Conservation (phyloP, 1,140 invertebrate species). For the Holotrichia oblita region DNA sequence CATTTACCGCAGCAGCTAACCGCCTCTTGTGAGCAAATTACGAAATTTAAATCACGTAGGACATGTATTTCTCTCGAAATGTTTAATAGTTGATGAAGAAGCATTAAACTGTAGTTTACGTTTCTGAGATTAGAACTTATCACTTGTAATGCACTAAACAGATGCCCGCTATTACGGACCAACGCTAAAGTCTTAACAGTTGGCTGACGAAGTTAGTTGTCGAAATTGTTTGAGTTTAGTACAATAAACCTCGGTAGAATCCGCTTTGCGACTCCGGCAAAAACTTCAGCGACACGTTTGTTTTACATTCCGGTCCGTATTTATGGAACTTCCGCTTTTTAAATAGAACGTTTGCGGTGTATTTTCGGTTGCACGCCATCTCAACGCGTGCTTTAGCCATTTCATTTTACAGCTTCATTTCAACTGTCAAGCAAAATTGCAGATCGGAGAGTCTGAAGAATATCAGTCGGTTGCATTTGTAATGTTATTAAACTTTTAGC, state of each 20-base stretch:
- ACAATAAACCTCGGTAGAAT: constrained; percentile 28
- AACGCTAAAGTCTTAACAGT: constrained; percentile 16
- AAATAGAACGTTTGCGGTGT: neutral
- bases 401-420: neutral
- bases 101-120: constrained; percentile 24
- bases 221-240: constrained; percentile 4
- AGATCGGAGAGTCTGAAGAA: neutral
- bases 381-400: neutral
- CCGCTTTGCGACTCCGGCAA: constrained; percentile 9
- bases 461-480: neutral
- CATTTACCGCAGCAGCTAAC: neutral
- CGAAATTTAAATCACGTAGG: neutral
- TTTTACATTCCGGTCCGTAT: neutral
- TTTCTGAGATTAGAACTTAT: constrained; percentile 32
- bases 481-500: neutral
- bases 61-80: neutral
- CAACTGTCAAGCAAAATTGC: neutral
- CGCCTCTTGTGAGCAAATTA: neutral
- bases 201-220: constrained; percentile 11
- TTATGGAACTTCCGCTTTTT: constrained; percentile 27
- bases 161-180: constrained; percentile 25
- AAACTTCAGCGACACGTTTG: constrained; percentile 8
- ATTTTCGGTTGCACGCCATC: neutral
- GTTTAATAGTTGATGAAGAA: constrained; percentile 15
- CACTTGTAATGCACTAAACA: constrained; percentile 33